Evolutionary conservation across 2,888 invertebrate species (phyloP).

Genomic region (Nysson spinosus): DNA sequence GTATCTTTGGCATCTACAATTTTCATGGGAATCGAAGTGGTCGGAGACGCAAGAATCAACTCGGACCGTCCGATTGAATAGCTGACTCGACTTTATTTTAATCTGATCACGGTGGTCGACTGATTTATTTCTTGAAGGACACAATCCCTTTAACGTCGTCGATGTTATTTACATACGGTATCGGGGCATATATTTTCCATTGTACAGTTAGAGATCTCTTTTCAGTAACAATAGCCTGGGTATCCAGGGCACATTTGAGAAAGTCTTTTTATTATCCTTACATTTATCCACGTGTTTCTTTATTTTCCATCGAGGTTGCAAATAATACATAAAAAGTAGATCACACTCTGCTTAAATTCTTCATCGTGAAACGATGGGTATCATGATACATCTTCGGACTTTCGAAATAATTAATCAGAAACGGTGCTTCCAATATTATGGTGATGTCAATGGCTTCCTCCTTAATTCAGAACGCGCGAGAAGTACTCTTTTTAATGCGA

Average conservation of each 20-base stretch:
- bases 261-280: background rate
- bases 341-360: no score
- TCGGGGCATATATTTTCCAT: slow-evolving; percentile 24
- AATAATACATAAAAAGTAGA: no score
- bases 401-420: background rate
- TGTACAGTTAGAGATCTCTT: slow-evolving; percentile 20
- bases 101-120: slow-evolving; percentile 36
- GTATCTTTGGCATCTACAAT: no score
- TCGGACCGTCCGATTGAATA: slow-evolving; percentile 28
- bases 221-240: slow-evolving; percentile 18
- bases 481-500: background rate
- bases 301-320: no score
- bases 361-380: background rate
- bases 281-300: background rate
- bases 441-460: background rate
- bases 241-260: slow-evolving; percentile 10
- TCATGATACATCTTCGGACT: background rate
- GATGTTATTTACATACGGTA: slow-evolving; percentile 26
- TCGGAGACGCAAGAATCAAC: no score
- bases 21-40: no score
- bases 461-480: background rate
- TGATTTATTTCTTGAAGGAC: slow-evolving; percentile 10
- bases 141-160: slow-evolving; percentile 33
- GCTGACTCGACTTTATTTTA: slow-evolving; percentile 40
- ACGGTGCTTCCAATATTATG: background rate